A percentile compares a stretch with the other conserved stretches of the same genome.
These are phyloP conservation scores for Pseudococcus longispinus DNA, from an alignment of 2,888 invertebrate species.

Conservation along the genomic window DNA sequence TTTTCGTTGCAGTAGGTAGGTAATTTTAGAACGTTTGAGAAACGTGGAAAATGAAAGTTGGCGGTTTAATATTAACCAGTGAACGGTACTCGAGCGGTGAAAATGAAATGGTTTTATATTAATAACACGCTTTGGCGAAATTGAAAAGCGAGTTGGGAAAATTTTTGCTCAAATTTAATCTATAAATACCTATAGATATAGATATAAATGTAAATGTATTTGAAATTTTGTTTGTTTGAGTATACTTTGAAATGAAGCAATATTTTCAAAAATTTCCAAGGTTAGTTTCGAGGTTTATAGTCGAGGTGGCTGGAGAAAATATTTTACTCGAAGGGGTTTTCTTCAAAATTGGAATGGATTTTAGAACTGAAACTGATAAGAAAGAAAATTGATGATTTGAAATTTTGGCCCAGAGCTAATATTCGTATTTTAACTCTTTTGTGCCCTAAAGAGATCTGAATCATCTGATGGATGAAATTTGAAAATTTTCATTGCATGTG, in stretches of 20 bases:
- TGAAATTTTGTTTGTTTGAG: not conserved
- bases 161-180: not conserved
- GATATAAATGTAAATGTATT: not conserved
- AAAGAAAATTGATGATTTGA: not conserved
- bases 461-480: too few relatives aligned
- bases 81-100: not conserved
- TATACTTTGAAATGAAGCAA: not conserved
- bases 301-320: not conserved
- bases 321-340: not conserved
- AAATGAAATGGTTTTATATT: not conserved
- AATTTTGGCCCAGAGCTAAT: not conserved
- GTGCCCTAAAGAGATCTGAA: not conserved
- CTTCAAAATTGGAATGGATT: not conserved
- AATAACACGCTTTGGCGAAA: not conserved
- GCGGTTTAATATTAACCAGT: not conserved
- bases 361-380: not conserved
- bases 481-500: too few relatives aligned
- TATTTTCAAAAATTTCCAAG: not conserved
- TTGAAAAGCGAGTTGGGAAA: not conserved
- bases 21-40: not conserved
- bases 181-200: not conserved
- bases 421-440: not conserved
- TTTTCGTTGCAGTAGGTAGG: not conserved
- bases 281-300: not conserved
- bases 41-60: not conserved